Evolutionary conservation across 2,888 invertebrate species (phyloP).

Genomic region (Aleiodes alternator): DNA sequence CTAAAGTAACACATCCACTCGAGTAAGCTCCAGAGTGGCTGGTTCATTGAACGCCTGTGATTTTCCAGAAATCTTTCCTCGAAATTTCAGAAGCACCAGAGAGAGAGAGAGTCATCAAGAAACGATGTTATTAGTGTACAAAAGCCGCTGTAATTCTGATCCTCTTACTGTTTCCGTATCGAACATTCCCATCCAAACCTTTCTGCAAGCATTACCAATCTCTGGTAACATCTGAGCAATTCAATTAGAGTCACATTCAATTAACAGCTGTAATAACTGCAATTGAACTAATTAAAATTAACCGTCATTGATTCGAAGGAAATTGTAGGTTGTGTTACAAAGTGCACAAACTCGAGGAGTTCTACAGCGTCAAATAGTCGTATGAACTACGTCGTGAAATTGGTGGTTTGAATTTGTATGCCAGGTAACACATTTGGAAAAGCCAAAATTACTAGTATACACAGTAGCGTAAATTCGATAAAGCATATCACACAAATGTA

Average conservation of each 20-base stretch:
- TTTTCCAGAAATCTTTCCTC: constrained; percentile 42
- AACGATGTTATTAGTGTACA: constrained; percentile 5
- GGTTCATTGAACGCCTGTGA: constrained; percentile 46
- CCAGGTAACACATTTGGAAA: not conserved
- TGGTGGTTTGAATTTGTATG: no score
- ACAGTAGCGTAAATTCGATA: constrained; percentile 5
- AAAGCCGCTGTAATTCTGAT: constrained; percentile 38
- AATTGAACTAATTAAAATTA: constrained; percentile 17
- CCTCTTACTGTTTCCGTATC: not conserved
- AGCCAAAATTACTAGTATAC: constrained; percentile 12
- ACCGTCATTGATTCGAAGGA: constrained; percentile 7
- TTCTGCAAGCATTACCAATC: not conserved
- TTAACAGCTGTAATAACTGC: not conserved
- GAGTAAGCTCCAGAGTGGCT: constrained; percentile 35
- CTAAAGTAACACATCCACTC: constrained; percentile 38
- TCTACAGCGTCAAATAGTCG: no score
- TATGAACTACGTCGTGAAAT: no score
- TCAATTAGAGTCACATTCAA: no score
- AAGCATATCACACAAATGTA: constrained; percentile 11
- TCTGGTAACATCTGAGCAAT: not conserved
- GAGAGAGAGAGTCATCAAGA: not conserved
- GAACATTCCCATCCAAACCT: constrained; percentile 34
- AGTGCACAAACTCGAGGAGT: no score
- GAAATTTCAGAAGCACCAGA: constrained; percentile 22
- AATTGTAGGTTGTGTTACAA: not conserved